These are phyloP conservation scores for Dione vanillae DNA, from an alignment of 2,888 invertebrate species.

Conservation along the genomic window DNA sequence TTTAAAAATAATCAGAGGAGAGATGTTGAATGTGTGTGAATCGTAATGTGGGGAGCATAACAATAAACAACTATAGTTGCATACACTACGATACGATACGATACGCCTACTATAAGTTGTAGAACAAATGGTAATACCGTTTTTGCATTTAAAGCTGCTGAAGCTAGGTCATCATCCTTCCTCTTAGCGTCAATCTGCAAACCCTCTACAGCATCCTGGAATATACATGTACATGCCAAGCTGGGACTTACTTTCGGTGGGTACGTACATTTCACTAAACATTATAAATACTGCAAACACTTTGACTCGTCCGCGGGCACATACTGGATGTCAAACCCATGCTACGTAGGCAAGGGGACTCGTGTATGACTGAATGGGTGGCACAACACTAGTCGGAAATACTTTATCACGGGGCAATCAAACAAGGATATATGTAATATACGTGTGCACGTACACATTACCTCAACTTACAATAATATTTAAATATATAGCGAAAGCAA, in stretches of 20 bases:
- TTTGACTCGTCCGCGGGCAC: slow-evolving; percentile 1
- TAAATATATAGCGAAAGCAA: not conserved
- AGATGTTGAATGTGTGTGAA: slow-evolving; percentile 8
- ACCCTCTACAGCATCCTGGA: slow-evolving; percentile 75
- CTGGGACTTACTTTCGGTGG: slow-evolving; percentile 51
- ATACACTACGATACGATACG: too few species aligned
- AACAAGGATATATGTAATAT: not conserved
- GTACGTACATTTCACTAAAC: slow-evolving; percentile 7
- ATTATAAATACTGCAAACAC: slow-evolving; percentile 13
- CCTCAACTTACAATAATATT: not conserved
- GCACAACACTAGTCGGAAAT: slow-evolving; percentile 24
- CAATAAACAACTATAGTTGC: not conserved
- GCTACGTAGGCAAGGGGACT: slow-evolving; percentile 16
- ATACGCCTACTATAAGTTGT: slow-evolving; percentile 31
- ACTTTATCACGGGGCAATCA: slow-evolving; percentile 13
- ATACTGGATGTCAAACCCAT: slow-evolving; percentile 20
- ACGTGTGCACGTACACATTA: not conserved
- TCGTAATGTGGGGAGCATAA: not conserved
- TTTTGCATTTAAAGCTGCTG: slow-evolving; percentile 60
- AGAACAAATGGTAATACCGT: slow-evolving; percentile 59
- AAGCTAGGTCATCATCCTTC: slow-evolving; percentile 65
- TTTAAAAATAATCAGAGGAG: not conserved
- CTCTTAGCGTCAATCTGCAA: slow-evolving; percentile 69
- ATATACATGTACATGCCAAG: slow-evolving; percentile 74
- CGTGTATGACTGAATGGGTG: slow-evolving; percentile 15